Evolutionary conservation across 1,140 invertebrate species (phyloP).

Genomic region (Drosophila ohnishii): DNA sequence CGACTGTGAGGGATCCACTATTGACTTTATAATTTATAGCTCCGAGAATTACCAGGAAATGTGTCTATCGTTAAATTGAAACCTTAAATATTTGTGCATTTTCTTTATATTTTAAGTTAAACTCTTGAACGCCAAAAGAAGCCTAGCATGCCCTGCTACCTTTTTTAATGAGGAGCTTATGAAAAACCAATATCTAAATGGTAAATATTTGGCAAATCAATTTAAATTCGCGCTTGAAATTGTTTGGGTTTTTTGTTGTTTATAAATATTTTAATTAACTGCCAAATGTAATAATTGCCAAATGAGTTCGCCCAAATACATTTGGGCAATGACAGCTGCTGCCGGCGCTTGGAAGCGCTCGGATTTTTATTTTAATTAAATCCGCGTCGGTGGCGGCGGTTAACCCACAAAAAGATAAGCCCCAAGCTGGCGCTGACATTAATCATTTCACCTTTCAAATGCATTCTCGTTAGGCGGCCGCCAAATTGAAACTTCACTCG

Average conservation of each 20-base stretch:
- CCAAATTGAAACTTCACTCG: conserved; percentile 48
- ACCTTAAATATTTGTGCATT: too few relatives aligned
- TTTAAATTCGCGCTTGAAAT: conserved; percentile 37
- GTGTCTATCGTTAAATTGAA: neutral
- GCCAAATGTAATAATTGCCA: conserved; percentile 39
- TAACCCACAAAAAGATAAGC: conserved; percentile 40
- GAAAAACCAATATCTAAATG: conserved; percentile 4
- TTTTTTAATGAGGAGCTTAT: neutral
- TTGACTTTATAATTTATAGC: neutral
- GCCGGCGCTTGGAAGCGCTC: conserved; percentile 9
- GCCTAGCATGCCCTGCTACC: neutral
- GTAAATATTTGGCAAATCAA: conserved; percentile 39
- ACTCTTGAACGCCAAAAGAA: too few relatives aligned
- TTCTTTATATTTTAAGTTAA: too few relatives aligned
- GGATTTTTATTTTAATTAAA: conserved; percentile 51
- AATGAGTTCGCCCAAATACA: conserved; percentile 30
- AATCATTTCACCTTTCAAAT: conserved; percentile 58
- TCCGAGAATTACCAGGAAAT: neutral
- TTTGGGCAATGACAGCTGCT: conserved; percentile 41
- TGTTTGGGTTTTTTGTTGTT: conserved; percentile 16
- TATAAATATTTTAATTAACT: conserved; percentile 66
- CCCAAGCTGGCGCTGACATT: conserved; percentile 35
- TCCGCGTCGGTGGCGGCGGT: conserved; percentile 21
- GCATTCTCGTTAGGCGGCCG: conserved; percentile 41
- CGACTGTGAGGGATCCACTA: conserved; percentile 5